A percentile compares a stretch with the other conserved stretches of the same genome.
Conservation (phyloP, 2,113 vertebrate species). For the Oryctolagus cuniculus region mOryCun1.1 NC_091453.1:114610001-114610500, state of each 20-base stretch:
- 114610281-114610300: neutral
- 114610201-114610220: no score
- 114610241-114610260: neutral
- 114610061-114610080: no score
- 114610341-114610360: neutral
- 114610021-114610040: no score
- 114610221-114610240: no score
- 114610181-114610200: no score
- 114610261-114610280: conserved; percentile 15
- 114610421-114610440: neutral
- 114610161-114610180: no score
- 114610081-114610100: no score
- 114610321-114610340: neutral
- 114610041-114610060: no score
- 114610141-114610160: no score
- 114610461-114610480: conserved; percentile 6
- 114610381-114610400: neutral
- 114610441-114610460: conserved; percentile 37
- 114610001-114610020: no score
- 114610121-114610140: no score
- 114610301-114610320: neutral
- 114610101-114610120: no score
- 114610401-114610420: conserved; percentile 5
- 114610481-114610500: conserved; percentile 41
- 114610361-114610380: conserved; percentile 36